Conservation (phyloP, 2,113 vertebrate species). For the Oceanodroma tethys region DNA sequence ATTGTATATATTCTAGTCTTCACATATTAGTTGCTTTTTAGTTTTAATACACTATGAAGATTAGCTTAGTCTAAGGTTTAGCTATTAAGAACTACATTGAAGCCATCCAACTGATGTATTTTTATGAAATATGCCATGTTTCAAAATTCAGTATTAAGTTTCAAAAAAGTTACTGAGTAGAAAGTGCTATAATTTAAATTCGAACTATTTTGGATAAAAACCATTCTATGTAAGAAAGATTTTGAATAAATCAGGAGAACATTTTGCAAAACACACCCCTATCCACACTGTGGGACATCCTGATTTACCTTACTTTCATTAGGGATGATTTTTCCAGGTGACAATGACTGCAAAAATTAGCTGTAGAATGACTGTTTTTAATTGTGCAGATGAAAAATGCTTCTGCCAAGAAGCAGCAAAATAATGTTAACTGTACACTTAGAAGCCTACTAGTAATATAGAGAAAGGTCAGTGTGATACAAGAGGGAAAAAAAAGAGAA, state of each 20-base stretch:
- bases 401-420: neutral
- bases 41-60: neutral
- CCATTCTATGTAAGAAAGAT: neutral
- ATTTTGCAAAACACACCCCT: neutral
- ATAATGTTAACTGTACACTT: neutral
- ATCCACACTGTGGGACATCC: neutral
- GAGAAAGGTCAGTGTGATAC: neutral
- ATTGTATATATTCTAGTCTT: neutral
- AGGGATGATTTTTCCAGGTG: neutral
- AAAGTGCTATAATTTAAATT: neutral
- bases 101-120: neutral
- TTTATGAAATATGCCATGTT: neutral
- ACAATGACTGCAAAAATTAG: neutral
- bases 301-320: neutral
- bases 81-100: neutral
- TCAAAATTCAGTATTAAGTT: neutral
- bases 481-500: neutral
- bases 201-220: neutral
- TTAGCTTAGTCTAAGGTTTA: neutral
- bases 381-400: neutral
- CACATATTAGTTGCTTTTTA: neutral
- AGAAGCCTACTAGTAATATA: neutral
- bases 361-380: neutral
- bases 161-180: neutral
- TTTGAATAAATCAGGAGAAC: neutral